A percentile compares a stretch with the other conserved stretches of the same genome.
phyloP scores from a whole-genome alignment of 2,113 vertebrate genomes.

The Monarcha castaneiventris region DNA sequence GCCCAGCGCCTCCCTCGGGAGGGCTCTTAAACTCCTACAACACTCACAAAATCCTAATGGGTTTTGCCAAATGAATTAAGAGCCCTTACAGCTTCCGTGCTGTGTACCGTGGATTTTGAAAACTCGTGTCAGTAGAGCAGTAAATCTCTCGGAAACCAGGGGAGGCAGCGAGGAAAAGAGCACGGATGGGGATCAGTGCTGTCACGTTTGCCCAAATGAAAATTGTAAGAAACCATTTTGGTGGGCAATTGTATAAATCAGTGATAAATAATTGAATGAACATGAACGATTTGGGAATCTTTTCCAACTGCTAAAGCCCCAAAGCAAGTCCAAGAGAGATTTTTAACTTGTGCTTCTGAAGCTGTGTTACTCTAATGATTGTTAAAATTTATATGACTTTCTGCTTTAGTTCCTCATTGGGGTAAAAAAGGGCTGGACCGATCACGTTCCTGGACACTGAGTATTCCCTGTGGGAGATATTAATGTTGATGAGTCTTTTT shows the following conservation, averaged over 20 bases:
- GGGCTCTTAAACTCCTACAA: not conserved
- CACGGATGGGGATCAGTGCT: not conserved
- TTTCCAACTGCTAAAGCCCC: not conserved
- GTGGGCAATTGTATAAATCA: not conserved
- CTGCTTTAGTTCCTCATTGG: not conserved
- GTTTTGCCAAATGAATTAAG: constrained; percentile 45
- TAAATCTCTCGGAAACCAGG: not conserved
- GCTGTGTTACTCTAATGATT: not conserved
- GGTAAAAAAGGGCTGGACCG: not conserved
- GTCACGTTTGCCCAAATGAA: not conserved
- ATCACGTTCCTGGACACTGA: not conserved
- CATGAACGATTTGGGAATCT: not conserved
- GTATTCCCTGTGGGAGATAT: not conserved
- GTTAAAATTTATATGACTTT: not conserved
- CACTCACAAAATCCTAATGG: constrained; percentile 22
- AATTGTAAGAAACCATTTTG: not conserved
- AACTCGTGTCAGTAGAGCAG: not conserved
- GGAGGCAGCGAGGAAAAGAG: not conserved
- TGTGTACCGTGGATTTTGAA: not conserved
- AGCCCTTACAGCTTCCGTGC: not conserved
- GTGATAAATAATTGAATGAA: not conserved
- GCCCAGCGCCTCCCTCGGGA: not conserved
- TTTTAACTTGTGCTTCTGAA: not conserved
- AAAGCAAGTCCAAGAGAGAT: not conserved
- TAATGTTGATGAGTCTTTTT: not conserved